phyloP scores from a whole-genome alignment of 2,888 invertebrate species.

The Eupithecia abbreviata region DNA sequence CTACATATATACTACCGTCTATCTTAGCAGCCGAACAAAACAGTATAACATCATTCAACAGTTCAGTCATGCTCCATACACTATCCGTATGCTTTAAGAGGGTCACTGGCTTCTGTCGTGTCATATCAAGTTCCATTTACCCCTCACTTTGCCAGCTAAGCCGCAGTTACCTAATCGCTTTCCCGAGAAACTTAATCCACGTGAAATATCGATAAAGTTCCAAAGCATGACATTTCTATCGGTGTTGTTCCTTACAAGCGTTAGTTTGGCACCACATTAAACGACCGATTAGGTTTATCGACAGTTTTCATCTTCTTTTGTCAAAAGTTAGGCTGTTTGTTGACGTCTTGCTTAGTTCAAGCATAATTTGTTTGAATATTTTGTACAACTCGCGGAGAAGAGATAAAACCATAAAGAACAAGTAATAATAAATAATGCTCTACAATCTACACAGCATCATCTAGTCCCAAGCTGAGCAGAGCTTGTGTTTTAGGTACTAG shows the following conservation, averaged over 20 bases:
- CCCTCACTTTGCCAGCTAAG: constrained; percentile 28
- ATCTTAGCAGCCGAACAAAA: constrained; percentile 6
- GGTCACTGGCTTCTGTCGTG: constrained; percentile 39
- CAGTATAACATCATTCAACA: constrained; percentile 27
- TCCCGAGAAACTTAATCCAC: constrained; percentile 36
- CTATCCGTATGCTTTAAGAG: constrained; percentile 36
- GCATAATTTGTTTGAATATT: not conserved
- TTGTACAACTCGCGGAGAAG: not conserved
- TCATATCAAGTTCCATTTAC: constrained; percentile 40
- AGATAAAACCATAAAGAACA: not conserved
- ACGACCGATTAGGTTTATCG: constrained; percentile 8
- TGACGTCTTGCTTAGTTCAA: not conserved
- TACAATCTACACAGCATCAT: no score
- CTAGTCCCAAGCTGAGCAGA: no score
- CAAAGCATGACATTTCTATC: constrained; percentile 40
- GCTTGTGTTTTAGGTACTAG: no score
- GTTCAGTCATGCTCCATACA: constrained; percentile 35
- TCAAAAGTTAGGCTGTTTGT: not conserved
- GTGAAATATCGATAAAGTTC: constrained; percentile 43
- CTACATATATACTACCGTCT: not conserved
- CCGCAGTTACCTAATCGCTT: constrained; percentile 35
- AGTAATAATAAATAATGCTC: not conserved
- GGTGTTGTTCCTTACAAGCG: constrained; percentile 35
- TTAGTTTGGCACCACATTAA: not conserved
- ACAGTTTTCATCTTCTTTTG: constrained; percentile 1